Evolutionary conservation across 2,888 invertebrate species (phyloP), one percentile per base, ranked within the genome.

Genomic region (Peribatodes rhomboidaria): DNA sequence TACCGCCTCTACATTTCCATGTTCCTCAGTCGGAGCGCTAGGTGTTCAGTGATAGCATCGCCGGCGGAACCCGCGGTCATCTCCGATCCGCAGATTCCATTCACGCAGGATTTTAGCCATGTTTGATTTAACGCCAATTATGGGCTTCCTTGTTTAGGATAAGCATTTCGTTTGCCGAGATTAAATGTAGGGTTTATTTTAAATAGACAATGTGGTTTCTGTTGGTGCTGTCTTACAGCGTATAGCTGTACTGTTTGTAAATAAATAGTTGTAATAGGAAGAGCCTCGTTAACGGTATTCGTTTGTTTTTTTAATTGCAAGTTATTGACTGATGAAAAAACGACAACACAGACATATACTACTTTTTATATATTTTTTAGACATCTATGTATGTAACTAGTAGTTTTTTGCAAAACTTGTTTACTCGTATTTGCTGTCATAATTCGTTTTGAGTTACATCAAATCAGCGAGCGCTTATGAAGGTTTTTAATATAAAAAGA

Each of bases 101-200:
- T 91, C 91, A 90, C 90, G 89, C 88, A 85, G 88, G 88, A 89
- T 89, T 89, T 89, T 88, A 89, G 86, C 86, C 84, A 83, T 90
- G 91, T 92, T 93, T 92, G 92, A 93, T 91, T 92, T 92, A 92
- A 90, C 89, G 89, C 92, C 92, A 92, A 92, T 93, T 92, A 93
- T 90, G 90, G 92, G 76, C 92, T 93, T 93, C 92, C 92, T 88
- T 82, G 88, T 90, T 87, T 39, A 37, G 65, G 60, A 60, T 52
- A 55, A 56, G 60, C 65, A 56, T 65, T 64, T 56, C 52, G 60
- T 42, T 63, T 58, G 47, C 39, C 14, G 42, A 39, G 54, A 47
- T 63, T 57, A 52, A 63, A 58, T 58, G 53, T 55, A 16, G 47
- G 54, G 47, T 54, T 63, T 58, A 42, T 58, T 58, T 20, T 13